Percentiles rank a stretch among this genome's conserved stretches.
phyloP scores from a whole-genome alignment of 2,113 vertebrate species.

The Catharus bicknelli region DNA sequence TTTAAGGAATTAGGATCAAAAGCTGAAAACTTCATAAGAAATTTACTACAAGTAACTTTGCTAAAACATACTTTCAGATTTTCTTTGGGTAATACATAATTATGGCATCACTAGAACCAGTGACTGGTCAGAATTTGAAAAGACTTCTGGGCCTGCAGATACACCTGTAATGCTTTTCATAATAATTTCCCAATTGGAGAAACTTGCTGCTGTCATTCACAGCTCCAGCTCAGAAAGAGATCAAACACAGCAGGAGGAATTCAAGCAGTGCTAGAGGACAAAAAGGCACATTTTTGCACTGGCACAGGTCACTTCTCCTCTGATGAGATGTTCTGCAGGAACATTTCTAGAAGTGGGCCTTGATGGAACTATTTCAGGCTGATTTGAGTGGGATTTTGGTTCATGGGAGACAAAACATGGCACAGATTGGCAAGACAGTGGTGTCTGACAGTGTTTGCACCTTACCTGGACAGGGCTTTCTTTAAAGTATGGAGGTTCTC shows the following conservation, averaged over 20 bases:
- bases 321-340: background rate
- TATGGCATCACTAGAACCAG: background rate
- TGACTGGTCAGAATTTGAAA: background rate
- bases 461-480: constrained; percentile 95
- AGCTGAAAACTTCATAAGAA: background rate
- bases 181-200: background rate
- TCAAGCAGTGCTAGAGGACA: background rate
- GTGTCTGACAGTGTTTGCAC: background rate
- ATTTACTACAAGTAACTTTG: background rate
- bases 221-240: background rate
- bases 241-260: background rate
- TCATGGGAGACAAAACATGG: background rate
- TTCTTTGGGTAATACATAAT: background rate
- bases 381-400: background rate
- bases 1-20: background rate
- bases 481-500: constrained; percentile 95
- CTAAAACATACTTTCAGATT: background rate
- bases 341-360: background rate
- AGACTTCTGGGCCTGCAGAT: background rate
- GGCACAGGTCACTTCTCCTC: background rate
- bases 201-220: background rate
- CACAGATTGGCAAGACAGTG: background rate
- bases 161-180: background rate
- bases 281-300: background rate
- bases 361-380: background rate